phyloP scores from a whole-genome alignment of 2,113 vertebrate species.

The Limanda limanda region DNA sequence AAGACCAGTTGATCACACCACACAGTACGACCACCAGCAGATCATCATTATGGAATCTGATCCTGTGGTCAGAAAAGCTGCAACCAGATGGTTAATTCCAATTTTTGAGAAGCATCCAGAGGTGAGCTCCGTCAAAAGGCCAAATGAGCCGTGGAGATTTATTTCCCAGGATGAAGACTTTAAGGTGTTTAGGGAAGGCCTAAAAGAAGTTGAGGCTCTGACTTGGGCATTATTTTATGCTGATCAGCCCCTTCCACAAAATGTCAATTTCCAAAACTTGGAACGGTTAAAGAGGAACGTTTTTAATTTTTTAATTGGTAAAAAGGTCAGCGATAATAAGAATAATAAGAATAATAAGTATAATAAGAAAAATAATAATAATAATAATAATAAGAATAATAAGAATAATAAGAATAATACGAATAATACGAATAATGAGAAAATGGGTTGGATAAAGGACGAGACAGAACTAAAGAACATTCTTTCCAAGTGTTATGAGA shows the following conservation, averaged over 20 bases:
- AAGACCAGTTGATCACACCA: conserved; percentile 35
- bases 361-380: too few species aligned
- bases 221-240: conserved; percentile 44
- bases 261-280: rapidly evolving
- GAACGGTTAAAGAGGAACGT: rapidly evolving
- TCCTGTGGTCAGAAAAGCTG: conserved; percentile 16
- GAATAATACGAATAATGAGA: too few species aligned
- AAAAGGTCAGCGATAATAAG: not conserved
- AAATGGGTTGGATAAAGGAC: rapidly evolving
- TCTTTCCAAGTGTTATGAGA: conserved; percentile 14
- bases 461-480: rapidly evolving
- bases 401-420: too few species aligned
- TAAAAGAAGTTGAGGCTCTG: not conserved
- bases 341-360: too few species aligned
- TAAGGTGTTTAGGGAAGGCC: too few species aligned
- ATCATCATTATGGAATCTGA: conserved; percentile 55
- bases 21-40: conserved; percentile 61
- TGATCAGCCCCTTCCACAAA: rapidly evolving
- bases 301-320: rapidly evolving
- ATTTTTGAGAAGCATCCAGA: conserved; percentile 34
- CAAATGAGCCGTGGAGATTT: too few species aligned
- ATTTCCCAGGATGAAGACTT: too few species aligned
- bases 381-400: too few species aligned
- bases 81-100: too few species aligned
- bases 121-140: conserved; percentile 40